Evolutionary conservation across 2,797 vertebrate genomes (phyloP), one percentile per base, ranked within the genome.

Genomic region (Corythornis leucogaster): DNA sequence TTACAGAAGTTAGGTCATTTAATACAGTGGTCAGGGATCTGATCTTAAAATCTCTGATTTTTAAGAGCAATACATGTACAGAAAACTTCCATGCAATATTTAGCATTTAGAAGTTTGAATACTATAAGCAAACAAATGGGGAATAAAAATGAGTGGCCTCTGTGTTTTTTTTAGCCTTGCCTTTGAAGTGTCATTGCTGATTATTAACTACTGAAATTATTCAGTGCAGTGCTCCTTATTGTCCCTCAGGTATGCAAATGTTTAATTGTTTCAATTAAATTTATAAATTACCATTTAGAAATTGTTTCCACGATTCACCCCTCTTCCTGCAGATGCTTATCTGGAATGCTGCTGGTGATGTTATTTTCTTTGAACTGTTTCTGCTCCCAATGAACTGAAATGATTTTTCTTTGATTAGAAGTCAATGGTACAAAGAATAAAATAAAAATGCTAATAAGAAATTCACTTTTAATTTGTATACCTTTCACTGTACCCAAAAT

Each of bases 1-100:
- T 53, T 92, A 58, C 16, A 45, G 40, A 61, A 87, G 42, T 66
- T 79, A 54, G 53, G 12, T 31, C 62, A 61, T 83, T 86, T 86
- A 74, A 80, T 90, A 86, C 53, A 91, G 53, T 70, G 70, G 93
- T 83, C 43, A 92, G 38, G 19, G 42, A 83, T 18, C 42, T 93
- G 35, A 38, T 38, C 35, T 38, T 38, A 38, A 38, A 38, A 38
- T 38, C 35, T 38, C 35, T 38, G 35, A 12, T 38, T 38, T 38
- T 38, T 38, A 11, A 12, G 35, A 38, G 2, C 30, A 25, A 43
- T 43, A 51, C 62, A 51, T n/a, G 17, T 20, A 17, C 8, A 58
- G 9, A 62, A 51, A 38, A 18, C 2, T 59, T 35, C 46, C 17
- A 46, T 4, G 11, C 28, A 35, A 35, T 46, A 35, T 35, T 46